Base-by-base conservation (phyloP, 2,797 vertebrate genomes). In the Acrossocheilus fasciatus region DNA sequence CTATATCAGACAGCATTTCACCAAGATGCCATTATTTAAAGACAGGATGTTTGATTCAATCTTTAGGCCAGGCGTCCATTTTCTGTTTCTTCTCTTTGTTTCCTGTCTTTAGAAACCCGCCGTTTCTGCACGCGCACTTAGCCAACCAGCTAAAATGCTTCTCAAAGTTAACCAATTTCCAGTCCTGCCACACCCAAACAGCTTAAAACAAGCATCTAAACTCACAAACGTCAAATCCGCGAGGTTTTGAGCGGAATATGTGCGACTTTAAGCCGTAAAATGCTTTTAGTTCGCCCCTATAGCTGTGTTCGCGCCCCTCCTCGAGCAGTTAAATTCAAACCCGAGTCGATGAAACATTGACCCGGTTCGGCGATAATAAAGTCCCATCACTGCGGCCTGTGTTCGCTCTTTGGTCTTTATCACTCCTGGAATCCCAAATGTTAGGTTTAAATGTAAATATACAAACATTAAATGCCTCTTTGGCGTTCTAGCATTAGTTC, bases 81-180 rank as follows among this genome's bases (percentile, higher is more conserved):
- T 94, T 91, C 91, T 54, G 94, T 92, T 91, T 85, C 91, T 93
- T 95, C 93, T 96, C 93, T 96, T 95, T 96, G 95, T 96, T 95
- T 96, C 93, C 93, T 90, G 91, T 94, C 92, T 94, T 95, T 91
- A 92, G 92, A 93, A 90, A 93, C 90, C 93, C 92, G 93, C 94
- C 89, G 90, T 91, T 91, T 91, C 89, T 87, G 59, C 77, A 81
- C 80, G 73, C 62, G 87, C 76, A 85, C 83, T 86, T 87, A 91
- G 83, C 89, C 4, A 70, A 6, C 78, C 36, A 76, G 89, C 89
- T 89, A 89, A 88, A 45, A 10, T 5, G 3, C 36, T n/a, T 4
- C 3, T 41, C 23, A 76, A 88, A 14, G 30, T 69, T 43, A 30
- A n/a, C 69, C 7, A 39, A 26, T 64, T 26, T 52, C 5, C 30